Evolutionary conservation across 2,888 invertebrate species (phyloP).

Genomic region (Mesorhabditis belari): DNA sequence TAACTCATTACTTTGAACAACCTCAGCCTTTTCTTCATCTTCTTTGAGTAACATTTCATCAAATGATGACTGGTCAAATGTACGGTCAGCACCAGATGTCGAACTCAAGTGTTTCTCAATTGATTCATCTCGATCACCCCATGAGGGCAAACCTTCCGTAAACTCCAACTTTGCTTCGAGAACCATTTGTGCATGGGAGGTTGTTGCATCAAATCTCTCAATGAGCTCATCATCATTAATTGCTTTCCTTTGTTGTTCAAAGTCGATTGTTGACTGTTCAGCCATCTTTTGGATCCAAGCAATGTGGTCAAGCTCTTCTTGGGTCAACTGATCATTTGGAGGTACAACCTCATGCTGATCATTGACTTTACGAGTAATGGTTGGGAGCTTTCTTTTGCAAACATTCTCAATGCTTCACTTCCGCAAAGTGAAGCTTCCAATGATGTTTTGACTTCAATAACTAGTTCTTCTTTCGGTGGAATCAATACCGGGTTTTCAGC

Average conservation of each 20-base stretch:
- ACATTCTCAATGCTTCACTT: slow-evolving; percentile 10
- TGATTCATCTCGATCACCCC: too few species aligned
- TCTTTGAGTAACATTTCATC: slow-evolving; percentile 2
- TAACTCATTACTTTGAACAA: too few species aligned
- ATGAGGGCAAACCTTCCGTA: too few species aligned
- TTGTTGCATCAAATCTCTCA: neutral
- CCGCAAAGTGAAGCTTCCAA: slow-evolving; percentile 13
- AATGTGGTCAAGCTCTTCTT: slow-evolving; percentile 24
- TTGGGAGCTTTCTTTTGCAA: neutral
- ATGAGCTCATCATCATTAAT: neutral
- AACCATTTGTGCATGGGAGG: slow-evolving; percentile 7
- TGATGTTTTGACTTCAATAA: neutral
- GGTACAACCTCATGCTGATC: slow-evolving; percentile 3
- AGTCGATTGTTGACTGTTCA: slow-evolving; percentile 19
- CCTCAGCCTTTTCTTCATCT: slow-evolving; percentile 10
- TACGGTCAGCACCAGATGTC: too few species aligned
- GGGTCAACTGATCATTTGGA: slow-evolving; percentile 9
- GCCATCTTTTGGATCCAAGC: slow-evolving; percentile 17
- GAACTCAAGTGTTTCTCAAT: too few species aligned
- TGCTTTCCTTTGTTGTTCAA: neutral
- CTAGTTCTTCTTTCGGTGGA: neutral
- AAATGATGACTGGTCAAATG: neutral
- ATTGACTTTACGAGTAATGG: neutral
- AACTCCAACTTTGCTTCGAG: slow-evolving; percentile 5
- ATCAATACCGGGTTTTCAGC: slow-evolving; percentile 3